Percentiles rank a stretch among this genome's conserved stretches.
Evolutionary conservation across 2,888 invertebrate species (phyloP).

Genomic region (Dasysyrphus tricinctus): DNA sequence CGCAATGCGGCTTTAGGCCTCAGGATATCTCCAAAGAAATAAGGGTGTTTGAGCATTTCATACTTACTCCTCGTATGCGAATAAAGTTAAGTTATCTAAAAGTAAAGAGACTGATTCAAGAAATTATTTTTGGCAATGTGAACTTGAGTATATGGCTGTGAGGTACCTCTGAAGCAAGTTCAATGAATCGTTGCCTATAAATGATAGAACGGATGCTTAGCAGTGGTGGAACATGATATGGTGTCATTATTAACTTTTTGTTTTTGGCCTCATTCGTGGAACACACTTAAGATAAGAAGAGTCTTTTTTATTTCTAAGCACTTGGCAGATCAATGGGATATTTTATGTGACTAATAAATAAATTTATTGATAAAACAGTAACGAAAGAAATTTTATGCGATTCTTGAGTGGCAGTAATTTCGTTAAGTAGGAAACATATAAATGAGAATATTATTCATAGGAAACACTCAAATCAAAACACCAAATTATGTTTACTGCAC

Average conservation of each 20-base stretch:
- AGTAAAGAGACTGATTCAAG: background rate
- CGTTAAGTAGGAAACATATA: background rate
- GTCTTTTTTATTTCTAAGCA: background rate
- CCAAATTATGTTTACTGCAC: no score
- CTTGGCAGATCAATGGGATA: background rate
- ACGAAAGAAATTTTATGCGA: background rate
- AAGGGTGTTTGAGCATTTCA: background rate
- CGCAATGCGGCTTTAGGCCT: constrained; percentile 39
- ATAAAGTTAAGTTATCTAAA: constrained; percentile 14
- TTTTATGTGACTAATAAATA: background rate
- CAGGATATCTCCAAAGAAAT: background rate
- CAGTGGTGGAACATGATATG: background rate
- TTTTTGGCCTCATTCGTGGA: background rate
- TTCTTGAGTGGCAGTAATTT: background rate
- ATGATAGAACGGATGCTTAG: background rate
- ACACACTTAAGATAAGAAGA: background rate
- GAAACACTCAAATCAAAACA: background rate
- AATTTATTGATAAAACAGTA: background rate
- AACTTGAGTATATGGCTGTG: background rate
- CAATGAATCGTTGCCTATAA: constrained; percentile 21
- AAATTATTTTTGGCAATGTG: constrained; percentile 8
- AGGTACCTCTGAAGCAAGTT: background rate
- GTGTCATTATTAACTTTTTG: constrained; percentile 1
- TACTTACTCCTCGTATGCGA: background rate
- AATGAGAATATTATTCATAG: background rate